phyloP scores from a whole-genome alignment of 2,888 invertebrate species.

The Syritta pipiens region DNA sequence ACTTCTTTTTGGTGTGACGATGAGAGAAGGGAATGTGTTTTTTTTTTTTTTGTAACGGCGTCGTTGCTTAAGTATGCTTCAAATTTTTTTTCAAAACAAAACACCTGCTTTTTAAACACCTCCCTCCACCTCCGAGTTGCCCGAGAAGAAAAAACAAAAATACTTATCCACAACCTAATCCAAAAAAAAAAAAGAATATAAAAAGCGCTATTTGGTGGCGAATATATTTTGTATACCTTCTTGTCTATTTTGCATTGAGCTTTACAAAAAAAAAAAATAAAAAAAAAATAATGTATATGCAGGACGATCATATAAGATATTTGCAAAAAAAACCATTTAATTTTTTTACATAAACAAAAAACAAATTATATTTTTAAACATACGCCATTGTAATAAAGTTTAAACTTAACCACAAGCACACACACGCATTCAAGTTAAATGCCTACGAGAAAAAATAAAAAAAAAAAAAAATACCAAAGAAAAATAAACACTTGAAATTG shows the following conservation, averaged over 20 bases:
- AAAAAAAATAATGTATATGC: conserved; percentile 44
- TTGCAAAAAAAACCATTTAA: conserved; percentile 63
- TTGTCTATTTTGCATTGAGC: conserved; percentile 65
- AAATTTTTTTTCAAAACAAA: too few relatives aligned
- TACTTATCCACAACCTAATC: conserved; percentile 50
- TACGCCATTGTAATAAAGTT: conserved; percentile 61
- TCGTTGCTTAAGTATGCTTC: too few relatives aligned
- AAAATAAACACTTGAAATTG: conserved; percentile 65
- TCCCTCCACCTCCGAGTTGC: conserved; percentile 52
- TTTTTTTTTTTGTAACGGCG: not conserved
- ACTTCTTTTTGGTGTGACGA: too few relatives aligned
- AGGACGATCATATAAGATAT: conserved; percentile 65
- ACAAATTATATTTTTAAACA: conserved; percentile 51
- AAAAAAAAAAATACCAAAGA: conserved; percentile 53
- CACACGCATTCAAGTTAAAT: conserved; percentile 70
- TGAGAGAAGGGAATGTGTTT: not conserved
- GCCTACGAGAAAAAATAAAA: conserved; percentile 63
- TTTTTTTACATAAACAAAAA: conserved; percentile 56
- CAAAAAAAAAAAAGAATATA: not conserved
- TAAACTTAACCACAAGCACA: conserved; percentile 37
- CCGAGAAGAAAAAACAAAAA: conserved; percentile 23
- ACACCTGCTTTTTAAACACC: conserved; percentile 26
- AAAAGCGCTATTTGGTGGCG: conserved; percentile 62
- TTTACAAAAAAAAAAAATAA: conserved; percentile 53
- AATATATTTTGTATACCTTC: conserved; percentile 69